phyloP scores from a whole-genome alignment of 2,888 invertebrate species.

The Epinotia brunnichana region DNA sequence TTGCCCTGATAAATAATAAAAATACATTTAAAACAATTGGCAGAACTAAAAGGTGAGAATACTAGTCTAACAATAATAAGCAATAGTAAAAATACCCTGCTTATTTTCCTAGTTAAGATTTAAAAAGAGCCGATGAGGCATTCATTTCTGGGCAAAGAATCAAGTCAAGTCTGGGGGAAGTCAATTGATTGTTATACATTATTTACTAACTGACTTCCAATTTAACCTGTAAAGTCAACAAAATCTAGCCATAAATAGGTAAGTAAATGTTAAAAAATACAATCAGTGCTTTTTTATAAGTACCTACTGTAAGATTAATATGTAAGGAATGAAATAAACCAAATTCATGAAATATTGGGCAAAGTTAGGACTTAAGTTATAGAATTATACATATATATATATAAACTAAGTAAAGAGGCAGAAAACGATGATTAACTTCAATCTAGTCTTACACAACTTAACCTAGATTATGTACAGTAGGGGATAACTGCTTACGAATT shows the following conservation, averaged over 20 bases:
- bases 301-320: too few species aligned
- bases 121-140: too few species aligned
- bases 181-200: too few species aligned
- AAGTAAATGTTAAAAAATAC: not conserved
- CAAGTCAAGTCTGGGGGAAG: too few species aligned
- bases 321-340: not conserved
- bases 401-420: constrained; percentile 49
- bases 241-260: too few species aligned
- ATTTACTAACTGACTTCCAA: too few species aligned
- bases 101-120: too few species aligned
- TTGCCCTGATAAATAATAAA: not conserved
- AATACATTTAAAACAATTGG: not conserved
- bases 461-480: constrained; percentile 50
- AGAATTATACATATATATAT: not conserved
- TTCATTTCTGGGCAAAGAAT: too few species aligned
- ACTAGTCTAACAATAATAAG: not conserved
- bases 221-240: too few species aligned
- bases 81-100: too few species aligned
- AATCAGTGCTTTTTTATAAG: not conserved
- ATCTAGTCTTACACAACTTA: constrained; percentile 69
- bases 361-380: not conserved
- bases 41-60: not conserved
- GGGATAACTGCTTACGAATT: constrained; percentile 46
- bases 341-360: not conserved
- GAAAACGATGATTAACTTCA: constrained; percentile 78